Base-by-base conservation (phyloP, 2,113 vertebrate genomes). In the Phylloscopus whistleri region DNA sequence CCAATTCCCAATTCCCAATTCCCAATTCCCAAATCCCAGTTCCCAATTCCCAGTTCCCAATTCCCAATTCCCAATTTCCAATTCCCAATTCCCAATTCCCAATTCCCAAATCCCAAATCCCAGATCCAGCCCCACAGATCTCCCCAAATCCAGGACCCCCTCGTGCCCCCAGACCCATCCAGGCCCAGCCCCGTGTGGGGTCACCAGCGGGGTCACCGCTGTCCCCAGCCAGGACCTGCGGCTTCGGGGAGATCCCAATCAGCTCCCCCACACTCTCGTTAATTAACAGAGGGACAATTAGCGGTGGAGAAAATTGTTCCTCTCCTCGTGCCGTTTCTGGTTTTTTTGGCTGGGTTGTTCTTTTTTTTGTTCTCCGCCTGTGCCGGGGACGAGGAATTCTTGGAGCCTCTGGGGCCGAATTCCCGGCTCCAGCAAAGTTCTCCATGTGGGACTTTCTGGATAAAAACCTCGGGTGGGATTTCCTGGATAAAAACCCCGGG, bases 271-370 rank as follows among this genome's bases (percentile, higher is more conserved):
- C n/a, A 9, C 49, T 46, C 80, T 68, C 16, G 8, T 23, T 91
- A 77, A 96, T 94, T 86, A 92, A 76, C 86, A 77, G 31, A 33
- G 63, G 74, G 63, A 62, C 93, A 92, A 95, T 95, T 87, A 95
- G 94, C 17, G 89, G 89, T 63, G 31, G 59, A 70, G 75, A 56
- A 79, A 79, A 82, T 83, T 75, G 88, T 46, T 93, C 70, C 67
- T 83, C 83, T 86, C 41, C 7, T 31, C 53, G 17, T 20, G 94
- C 84, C 43, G 10, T 26, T 91, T 41, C 69, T 41, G 74, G 28
- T 74, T 35, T 60, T 93, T 88, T 82, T 43, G 87, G 72, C 31
- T 28, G 46, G 56, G 6, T 44, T 49, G 44, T 31, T 49, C 35
- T 53, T 64, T 39, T 49, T 30, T 6, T 88, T 53, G 56, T 63